Evolutionary conservation across 2,888 invertebrate genomes (phyloP), one percentile per base, ranked within the genome.

Genomic region (Pristionchus exspectatus): DNA sequence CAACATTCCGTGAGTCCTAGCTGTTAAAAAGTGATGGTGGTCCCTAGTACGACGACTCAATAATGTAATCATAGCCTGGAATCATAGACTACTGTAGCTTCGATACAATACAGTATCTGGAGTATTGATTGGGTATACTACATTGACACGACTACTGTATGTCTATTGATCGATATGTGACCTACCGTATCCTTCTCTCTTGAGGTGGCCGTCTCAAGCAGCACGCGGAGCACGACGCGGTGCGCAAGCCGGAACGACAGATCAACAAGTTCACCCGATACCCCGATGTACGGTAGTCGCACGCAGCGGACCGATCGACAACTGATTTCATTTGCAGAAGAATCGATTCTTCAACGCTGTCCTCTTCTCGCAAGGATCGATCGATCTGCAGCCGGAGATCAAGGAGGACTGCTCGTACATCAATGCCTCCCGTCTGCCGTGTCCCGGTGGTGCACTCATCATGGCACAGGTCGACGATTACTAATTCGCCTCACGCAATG

Each of bases 261-360:
- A 81, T 81, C 50, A 81, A 81, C 81, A 81, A 81, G 81, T 81
- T 81, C 50, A 81, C 81, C n/a, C 44, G 50, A 18, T 81, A 27
- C 27, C n/a, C 81, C 14, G 72, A 72, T 30, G 72, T 72, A 72
- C 72, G 72, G 72, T 72, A 72, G 72, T 72, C 33, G 14, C 30
- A 33, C 14, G 12, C 72, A 33, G 16, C 0, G 16, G 16, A 72
- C 72, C 33, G 72, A 81, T 81, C 81, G 81, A 54, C 16, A 12
- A 81, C 50, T 50, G 44, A 81, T n/a, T 81, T n/a, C 16, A 44
- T 87, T 87, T 21, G n/a, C 59, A 88, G 77, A 88, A 88, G 77
- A 88, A 88, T 44, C 72, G 88, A 21, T 88, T 88, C 77, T 54
- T 27, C 33, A 88, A 88, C n/a, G 88, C 74, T 1, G 77, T 88